Conservation (phyloP, 2,888 invertebrate genomes). For the Parnassius apollo region DNA sequence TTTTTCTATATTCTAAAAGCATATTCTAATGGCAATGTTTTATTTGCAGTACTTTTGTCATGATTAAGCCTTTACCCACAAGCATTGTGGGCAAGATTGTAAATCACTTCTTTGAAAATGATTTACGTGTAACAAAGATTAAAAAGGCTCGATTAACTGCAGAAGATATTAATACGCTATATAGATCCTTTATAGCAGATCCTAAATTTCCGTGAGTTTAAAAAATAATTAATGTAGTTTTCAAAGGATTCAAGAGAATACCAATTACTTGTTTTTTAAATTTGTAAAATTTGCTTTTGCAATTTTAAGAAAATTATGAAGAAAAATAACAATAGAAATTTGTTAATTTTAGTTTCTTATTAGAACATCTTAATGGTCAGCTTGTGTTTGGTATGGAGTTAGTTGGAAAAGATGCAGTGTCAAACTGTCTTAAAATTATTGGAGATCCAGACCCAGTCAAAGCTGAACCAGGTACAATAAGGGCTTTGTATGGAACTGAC, state of each 20-base stretch:
- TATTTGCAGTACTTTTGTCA: conserved; percentile 84
- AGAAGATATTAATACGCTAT: conserved; percentile 80
- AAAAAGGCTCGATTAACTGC: conserved; percentile 86
- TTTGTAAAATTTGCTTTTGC: too few species aligned
- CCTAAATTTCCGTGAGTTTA: conserved; percentile 82
- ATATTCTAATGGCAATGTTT: conserved; percentile 4
- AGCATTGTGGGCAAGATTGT: conserved; percentile 88
- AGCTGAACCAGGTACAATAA: conserved; percentile 83
- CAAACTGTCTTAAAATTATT: conserved; percentile 79
- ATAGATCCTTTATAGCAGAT: conserved; percentile 51
- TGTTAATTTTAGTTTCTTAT: conserved; percentile 66
- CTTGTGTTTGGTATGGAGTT: conserved; percentile 87
- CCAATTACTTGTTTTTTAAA: too few species aligned
- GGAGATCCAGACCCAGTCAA: conserved; percentile 83
- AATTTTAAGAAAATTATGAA: too few species aligned
- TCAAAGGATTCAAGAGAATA: too few species aligned
- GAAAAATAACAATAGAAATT: background rate
- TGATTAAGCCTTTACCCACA: conserved; percentile 88
- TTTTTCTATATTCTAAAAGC: conserved; percentile 7
- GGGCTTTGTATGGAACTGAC: conserved; percentile 85
- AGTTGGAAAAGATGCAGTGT: conserved; percentile 85
- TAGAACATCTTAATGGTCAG: conserved; percentile 85
- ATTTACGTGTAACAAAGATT: conserved; percentile 84
- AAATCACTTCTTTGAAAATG: conserved; percentile 82
- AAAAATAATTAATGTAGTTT: background rate